A percentile compares a stretch with the other conserved stretches of the same genome.
phyloP scores from a whole-genome alignment of 2,888 invertebrate species.

The Carpatolechia fugitivella region DNA sequence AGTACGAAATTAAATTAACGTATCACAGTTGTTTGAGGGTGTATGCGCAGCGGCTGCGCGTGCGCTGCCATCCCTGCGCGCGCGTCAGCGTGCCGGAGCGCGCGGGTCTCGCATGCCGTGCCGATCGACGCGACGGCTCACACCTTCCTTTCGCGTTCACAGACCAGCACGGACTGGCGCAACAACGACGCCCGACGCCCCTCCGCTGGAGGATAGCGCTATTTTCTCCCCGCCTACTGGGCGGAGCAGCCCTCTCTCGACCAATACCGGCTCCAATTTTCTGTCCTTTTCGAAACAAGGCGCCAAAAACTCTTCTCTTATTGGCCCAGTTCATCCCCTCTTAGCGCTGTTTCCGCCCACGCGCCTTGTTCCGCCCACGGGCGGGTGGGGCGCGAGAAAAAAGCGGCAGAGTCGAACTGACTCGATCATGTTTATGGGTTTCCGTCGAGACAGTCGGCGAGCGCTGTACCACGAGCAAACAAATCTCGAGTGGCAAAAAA shows the following conservation, averaged over 20 bases:
- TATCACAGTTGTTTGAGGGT: slow-evolving; percentile 71
- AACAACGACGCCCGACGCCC: slow-evolving; percentile 69
- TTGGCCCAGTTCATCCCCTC: slow-evolving; percentile 63
- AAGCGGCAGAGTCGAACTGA: slow-evolving; percentile 69
- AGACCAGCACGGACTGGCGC: slow-evolving; percentile 74
- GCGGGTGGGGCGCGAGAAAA: slow-evolving; percentile 60
- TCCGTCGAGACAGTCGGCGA: slow-evolving; percentile 67
- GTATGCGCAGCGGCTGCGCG: slow-evolving; percentile 69
- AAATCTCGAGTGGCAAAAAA: slow-evolving; percentile 78
- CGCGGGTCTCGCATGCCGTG: slow-evolving; percentile 67
- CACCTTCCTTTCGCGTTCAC: slow-evolving; percentile 64
- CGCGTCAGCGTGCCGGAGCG: slow-evolving; percentile 54
- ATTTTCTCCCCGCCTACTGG: slow-evolving; percentile 54
- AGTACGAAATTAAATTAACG: slow-evolving; percentile 53
- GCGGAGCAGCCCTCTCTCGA: slow-evolving; percentile 41
- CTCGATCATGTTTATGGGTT: slow-evolving; percentile 77
- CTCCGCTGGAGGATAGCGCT: slow-evolving; percentile 72
- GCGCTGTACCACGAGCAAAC: slow-evolving; percentile 65
- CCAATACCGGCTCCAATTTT: slow-evolving; percentile 59
- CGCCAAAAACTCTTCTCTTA: slow-evolving; percentile 33
- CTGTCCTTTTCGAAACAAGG: slow-evolving; percentile 59
- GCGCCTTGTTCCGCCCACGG: slow-evolving; percentile 46
- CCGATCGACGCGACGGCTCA: slow-evolving; percentile 51
- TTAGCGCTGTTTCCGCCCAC: slow-evolving; percentile 38
- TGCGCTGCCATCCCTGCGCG: slow-evolving; percentile 72